Evolutionary conservation across 1,140 invertebrate species (phyloP).

Genomic region (Battus philenor): DNA sequence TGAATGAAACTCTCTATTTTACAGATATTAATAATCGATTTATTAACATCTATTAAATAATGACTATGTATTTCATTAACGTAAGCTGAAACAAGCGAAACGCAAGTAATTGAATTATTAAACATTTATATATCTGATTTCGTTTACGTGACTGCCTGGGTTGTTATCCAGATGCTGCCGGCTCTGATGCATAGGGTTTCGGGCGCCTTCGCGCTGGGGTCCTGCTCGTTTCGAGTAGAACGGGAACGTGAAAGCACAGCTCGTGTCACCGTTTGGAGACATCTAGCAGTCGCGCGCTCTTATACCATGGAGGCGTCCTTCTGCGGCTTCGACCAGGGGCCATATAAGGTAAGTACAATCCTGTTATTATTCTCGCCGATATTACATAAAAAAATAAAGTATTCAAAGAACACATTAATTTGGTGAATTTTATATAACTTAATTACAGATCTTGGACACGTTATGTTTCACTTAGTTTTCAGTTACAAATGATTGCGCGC

Average conservation of each 20-base stretch:
- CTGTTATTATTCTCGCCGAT: too few species aligned
- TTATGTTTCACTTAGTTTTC: conserved; percentile 38
- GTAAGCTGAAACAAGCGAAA: too few species aligned
- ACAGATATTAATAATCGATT: too few species aligned
- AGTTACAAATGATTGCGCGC: conserved; percentile 56
- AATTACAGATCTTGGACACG: not conserved
- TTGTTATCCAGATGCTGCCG: conserved; percentile 83
- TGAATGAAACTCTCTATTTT: too few species aligned
- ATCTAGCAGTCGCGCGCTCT: conserved; percentile 82
- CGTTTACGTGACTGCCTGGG: too few species aligned
- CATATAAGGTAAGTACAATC: conserved; percentile 77
- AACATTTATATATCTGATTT: too few species aligned
- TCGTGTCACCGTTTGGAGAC: conserved; percentile 89
- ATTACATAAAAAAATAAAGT: not conserved
- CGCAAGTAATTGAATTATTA: too few species aligned
- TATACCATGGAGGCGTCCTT: conserved; percentile 94
- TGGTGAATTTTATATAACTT: too few species aligned
- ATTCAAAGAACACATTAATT: too few species aligned
- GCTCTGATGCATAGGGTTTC: conserved; percentile 82
- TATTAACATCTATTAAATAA: too few species aligned
- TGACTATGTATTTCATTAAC: too few species aligned
- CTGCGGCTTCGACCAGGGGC: conserved; percentile 89
- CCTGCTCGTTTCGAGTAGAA: conserved; percentile 88
- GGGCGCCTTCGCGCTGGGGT: conserved; percentile 82
- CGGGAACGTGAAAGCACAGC: conserved; percentile 89